Base-by-base conservation (phyloP, 2,888 invertebrate genomes). In the Ornithoptera alexandrae region DNA sequence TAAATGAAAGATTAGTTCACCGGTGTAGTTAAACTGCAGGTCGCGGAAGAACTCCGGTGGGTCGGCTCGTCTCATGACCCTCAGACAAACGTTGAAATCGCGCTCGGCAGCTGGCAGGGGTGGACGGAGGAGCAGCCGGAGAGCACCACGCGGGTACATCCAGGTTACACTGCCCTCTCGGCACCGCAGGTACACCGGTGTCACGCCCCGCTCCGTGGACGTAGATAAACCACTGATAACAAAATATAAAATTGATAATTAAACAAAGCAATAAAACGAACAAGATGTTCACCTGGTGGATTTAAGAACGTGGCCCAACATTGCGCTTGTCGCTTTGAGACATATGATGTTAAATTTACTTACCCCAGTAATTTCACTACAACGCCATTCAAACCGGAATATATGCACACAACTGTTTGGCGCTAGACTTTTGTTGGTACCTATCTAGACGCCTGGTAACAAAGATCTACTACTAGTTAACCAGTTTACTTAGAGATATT, bases 141-240 rank as follows among this genome's bases (percentile, higher is more conserved):
- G 88, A 0, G 96, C 96, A 0, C 96, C 96, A 10, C 95, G 93
- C 0, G 96, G 96, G 83, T 96, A 96, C 77, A 94, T 86, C 96
- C 65, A 69, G 24, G 94, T 93, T 17, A 97, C 94, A 24, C 91
- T 88, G 39, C 96, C 96, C 72, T 95, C 95, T 24, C 95, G 93
- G 80, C 96, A 96, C 42, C 96, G 93, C 65, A 96, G 93, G 87
- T 96, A 96, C 56, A 96, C 95, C 0, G 96, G 96, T 56, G 95
- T 95, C 64, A 96, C 96, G 4, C 95, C 96, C 68, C 95, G 93
- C 71, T 93, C 94, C 10, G 88, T 81, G 72, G 79, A 81, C 39
- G 86, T 79, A 18, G 91, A 84, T 74, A 94, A 81, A 7, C 95
- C 95, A 81, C 95, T 95, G 90, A 50, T 50, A 50, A 50, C 15